Evolutionary conservation across 1,140 invertebrate species (phyloP).

Genomic region (Scaptomyza hsui): DNA sequence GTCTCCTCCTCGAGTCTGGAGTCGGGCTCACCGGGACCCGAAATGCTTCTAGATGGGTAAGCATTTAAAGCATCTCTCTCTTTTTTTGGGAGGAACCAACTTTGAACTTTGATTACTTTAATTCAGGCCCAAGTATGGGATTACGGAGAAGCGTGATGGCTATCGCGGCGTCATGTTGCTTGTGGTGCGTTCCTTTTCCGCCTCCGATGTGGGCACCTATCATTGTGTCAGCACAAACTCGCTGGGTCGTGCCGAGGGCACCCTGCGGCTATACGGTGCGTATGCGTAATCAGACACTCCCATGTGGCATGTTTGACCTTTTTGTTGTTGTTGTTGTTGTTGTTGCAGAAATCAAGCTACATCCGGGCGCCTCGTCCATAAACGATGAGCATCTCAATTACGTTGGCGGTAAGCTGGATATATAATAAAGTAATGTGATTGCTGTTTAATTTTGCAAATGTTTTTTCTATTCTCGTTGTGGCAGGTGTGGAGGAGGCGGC

Average conservation of each 20-base stretch:
- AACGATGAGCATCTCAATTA: constrained; percentile 82
- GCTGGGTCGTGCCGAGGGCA: constrained; percentile 93
- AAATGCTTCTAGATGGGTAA: constrained; percentile 92
- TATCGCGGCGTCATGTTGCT: constrained; percentile 94
- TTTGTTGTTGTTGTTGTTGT: constrained; percentile 27
- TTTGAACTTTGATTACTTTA: constrained; percentile 43
- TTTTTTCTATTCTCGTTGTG: background rate
- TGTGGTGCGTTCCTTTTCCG: constrained; percentile 90
- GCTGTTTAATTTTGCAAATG: background rate
- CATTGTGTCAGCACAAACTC: constrained; percentile 96
- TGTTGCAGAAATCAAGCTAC: constrained; percentile 82
- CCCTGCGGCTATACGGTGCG: constrained; percentile 93
- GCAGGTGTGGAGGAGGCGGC: constrained; percentile 67
- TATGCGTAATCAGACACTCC: constrained; percentile 65
- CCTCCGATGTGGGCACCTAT: constrained; percentile 93
- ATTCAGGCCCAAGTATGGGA: constrained; percentile 91
- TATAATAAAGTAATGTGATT: background rate
- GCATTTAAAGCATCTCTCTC: constrained; percentile 54
- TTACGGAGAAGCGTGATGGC: constrained; percentile 90
- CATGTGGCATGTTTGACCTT: constrained; percentile 13
- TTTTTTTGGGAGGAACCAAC: no score
- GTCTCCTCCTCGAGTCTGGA: constrained; percentile 74
- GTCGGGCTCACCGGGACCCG: constrained; percentile 83
- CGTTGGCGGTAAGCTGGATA: constrained; percentile 68
- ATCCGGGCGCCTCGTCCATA: constrained; percentile 75